Evolutionary conservation across 2,888 invertebrate genomes (phyloP).

Genomic region (Drosophila colorata): DNA sequence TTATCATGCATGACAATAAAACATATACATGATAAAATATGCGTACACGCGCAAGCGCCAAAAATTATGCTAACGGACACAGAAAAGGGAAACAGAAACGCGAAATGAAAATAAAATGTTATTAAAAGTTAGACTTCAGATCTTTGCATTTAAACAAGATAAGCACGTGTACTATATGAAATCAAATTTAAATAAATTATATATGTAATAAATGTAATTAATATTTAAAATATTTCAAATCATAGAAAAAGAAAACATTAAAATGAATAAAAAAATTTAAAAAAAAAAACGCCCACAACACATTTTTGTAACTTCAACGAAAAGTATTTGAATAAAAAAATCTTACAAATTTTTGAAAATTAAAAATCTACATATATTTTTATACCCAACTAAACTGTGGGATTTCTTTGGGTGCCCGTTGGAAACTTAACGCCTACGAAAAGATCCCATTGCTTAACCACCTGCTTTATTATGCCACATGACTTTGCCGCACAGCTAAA

Average conservation of each 20-base stretch:
- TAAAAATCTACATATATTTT: constrained; percentile 10
- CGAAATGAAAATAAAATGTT: constrained; percentile 49
- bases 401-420: neutral
- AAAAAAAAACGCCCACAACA: constrained; percentile 36
- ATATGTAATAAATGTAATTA: constrained; percentile 52
- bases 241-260: constrained; percentile 27
- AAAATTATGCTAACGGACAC: constrained; percentile 73
- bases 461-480: constrained; percentile 41
- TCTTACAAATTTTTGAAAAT: constrained; percentile 71
- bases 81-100: constrained; percentile 17
- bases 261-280: constrained; percentile 15
- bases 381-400: neutral
- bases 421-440: constrained; percentile 30
- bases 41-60: constrained; percentile 66
- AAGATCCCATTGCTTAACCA: constrained; percentile 5
- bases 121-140: constrained; percentile 61
- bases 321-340: constrained; percentile 71
- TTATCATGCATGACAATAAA: constrained; percentile 81
- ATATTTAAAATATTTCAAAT: constrained; percentile 57
- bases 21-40: constrained; percentile 73
- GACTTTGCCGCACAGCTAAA: constrained; percentile 27
- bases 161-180: constrained; percentile 64
- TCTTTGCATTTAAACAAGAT: constrained; percentile 69
- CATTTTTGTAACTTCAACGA: constrained; percentile 67
- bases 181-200: constrained; percentile 54